A percentile compares a stretch with the other conserved stretches of the same genome.
Conservation (phyloP, 2,888 invertebrate species). For the Drosophila vallismaia region DNA sequence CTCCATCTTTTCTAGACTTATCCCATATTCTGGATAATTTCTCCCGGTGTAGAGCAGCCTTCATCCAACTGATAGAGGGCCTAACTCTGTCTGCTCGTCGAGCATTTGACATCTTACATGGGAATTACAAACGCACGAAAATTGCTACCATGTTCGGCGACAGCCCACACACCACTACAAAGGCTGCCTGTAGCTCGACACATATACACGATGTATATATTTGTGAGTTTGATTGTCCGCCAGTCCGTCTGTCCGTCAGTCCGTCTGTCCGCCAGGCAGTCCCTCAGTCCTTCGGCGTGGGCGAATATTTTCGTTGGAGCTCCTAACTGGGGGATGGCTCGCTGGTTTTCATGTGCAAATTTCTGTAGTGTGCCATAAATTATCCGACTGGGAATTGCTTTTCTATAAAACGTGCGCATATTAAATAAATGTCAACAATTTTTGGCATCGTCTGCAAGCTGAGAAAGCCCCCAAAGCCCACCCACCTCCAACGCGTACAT, state of each 20-base stretch:
- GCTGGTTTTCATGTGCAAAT: slow-evolving; percentile 74
- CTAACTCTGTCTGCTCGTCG: slow-evolving; percentile 53
- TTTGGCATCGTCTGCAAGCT: slow-evolving; percentile 51
- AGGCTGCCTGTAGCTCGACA: slow-evolving; percentile 16
- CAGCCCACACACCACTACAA: slow-evolving; percentile 46
- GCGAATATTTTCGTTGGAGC: slow-evolving; percentile 25
- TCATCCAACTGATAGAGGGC: slow-evolving; percentile 39
- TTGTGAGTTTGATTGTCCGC: slow-evolving; percentile 13
- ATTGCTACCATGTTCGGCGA: slow-evolving; percentile 72
- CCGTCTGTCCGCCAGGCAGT: slow-evolving; percentile 12
- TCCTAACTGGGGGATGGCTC: slow-evolving; percentile 19
- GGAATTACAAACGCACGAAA: slow-evolving; percentile 78
- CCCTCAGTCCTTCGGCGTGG: slow-evolving; percentile 37
- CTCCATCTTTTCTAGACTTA: neutral
- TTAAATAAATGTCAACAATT: slow-evolving; percentile 79
- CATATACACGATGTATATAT: slow-evolving; percentile 25
- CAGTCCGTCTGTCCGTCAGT: neutral
- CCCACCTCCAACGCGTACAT: neutral
- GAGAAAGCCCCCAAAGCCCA: slow-evolving; percentile 21
- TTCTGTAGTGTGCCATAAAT: slow-evolving; percentile 80
- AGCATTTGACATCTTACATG: slow-evolving; percentile 78
- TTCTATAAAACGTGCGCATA: slow-evolving; percentile 80
- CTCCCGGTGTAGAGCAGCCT: slow-evolving; percentile 13
- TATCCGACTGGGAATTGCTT: slow-evolving; percentile 79
- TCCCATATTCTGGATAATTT: neutral